phyloP scores from a whole-genome alignment of 2,113 vertebrate species.

The Dasypus novemcinctus region DNA sequence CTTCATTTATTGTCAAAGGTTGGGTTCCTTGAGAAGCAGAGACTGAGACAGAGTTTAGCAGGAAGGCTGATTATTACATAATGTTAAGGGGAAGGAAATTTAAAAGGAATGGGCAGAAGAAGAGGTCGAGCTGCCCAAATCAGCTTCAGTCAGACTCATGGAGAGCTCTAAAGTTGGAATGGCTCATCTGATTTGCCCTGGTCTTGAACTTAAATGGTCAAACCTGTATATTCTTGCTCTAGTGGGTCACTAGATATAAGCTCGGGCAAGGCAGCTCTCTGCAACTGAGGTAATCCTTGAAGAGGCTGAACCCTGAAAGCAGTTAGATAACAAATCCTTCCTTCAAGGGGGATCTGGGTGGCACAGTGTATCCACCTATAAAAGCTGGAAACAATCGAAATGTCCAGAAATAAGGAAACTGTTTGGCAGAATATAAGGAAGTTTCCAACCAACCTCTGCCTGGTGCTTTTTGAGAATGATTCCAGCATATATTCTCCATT shows the following conservation, averaged over 20 bases:
- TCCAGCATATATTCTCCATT: neutral
- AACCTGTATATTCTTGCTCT: neutral
- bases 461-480: neutral
- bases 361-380: neutral
- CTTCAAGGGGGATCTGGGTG: neutral
- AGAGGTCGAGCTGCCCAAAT: neutral
- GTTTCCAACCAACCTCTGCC: neutral
- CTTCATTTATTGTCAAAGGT: neutral
- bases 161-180: neutral
- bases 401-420: neutral
- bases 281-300: neutral
- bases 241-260: neutral
- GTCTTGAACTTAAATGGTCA: neutral
- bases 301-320: neutral
- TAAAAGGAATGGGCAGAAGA: neutral
- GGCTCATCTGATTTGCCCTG: neutral
- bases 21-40: neutral
- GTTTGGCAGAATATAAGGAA: neutral
- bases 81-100: neutral
- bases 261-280: neutral
- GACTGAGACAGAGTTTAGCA: neutral
- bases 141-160: neutral
- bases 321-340: neutral
- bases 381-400: neutral
- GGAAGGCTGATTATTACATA: neutral